Percentiles rank a stretch among this genome's conserved stretches.
phyloP scores from a whole-genome alignment of 2,888 invertebrate genomes.

The Trachelus stipa region DNA sequence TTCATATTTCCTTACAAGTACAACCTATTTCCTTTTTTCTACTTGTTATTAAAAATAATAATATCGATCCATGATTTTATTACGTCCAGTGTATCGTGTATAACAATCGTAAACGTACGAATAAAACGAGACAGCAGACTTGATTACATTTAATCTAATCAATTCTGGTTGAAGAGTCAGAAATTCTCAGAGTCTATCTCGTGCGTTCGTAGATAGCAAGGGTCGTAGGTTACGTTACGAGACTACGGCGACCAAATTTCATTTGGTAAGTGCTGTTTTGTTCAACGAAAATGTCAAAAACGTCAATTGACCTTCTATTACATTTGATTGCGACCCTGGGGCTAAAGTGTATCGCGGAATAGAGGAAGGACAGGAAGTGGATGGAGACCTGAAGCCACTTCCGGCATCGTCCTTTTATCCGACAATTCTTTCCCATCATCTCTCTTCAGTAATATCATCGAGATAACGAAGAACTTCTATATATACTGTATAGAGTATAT shows the following conservation, averaged over 20 bases:
- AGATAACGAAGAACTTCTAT: background rate
- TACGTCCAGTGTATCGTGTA: background rate
- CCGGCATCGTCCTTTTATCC: conserved; percentile 25
- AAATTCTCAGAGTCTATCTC: conserved; percentile 31
- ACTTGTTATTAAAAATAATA: background rate
- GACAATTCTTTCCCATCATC: background rate
- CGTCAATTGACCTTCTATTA: conserved; percentile 46
- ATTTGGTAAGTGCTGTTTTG: conserved; percentile 42
- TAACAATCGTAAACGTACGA: background rate
- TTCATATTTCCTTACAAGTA: no score
- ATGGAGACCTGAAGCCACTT: conserved; percentile 26
- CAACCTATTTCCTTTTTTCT: no score
- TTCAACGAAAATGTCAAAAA: conserved; percentile 42
- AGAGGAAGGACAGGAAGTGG: conserved; percentile 21
- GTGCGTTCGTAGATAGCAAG: background rate
- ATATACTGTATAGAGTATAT: background rate
- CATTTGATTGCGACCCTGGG: conserved; percentile 34
- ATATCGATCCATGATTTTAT: background rate
- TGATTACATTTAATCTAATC: conserved; percentile 39
- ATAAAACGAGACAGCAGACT: conserved; percentile 1
- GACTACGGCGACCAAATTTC: conserved; percentile 12
- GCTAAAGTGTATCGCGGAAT: conserved; percentile 23
- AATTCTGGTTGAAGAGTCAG: conserved; percentile 23
- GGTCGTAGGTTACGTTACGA: background rate
- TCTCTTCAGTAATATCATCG: background rate